Percentiles rank a stretch among this genome's conserved stretches.
phyloP scores from a whole-genome alignment of 2,888 invertebrate species.

The Geophilus truncorum region DNA sequence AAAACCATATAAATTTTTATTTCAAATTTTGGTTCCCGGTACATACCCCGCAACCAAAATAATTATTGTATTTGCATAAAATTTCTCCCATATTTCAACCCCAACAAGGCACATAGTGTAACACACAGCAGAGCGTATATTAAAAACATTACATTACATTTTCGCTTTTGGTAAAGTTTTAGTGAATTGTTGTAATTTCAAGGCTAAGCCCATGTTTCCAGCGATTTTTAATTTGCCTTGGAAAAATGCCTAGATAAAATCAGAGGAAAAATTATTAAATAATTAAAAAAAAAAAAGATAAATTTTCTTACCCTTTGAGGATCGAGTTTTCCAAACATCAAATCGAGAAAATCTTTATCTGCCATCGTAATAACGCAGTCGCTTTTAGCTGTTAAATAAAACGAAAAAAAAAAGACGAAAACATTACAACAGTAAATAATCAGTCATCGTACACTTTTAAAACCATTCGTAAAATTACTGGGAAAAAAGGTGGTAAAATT shows the following conservation, averaged over 20 bases:
- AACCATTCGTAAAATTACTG: not conserved
- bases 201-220: slow-evolving; percentile 93
- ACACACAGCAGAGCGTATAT: no score
- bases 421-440: no score
- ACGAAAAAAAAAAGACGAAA: not conserved
- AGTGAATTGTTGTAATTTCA: slow-evolving; percentile 77
- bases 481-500: no score
- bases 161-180: slow-evolving; percentile 46
- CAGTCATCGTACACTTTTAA: no score
- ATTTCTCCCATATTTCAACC: no score
- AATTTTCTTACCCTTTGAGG: slow-evolving; percentile 38
- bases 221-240: slow-evolving; percentile 85
- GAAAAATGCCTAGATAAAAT: slow-evolving; percentile 53
- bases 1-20: no score
- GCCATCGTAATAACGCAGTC: slow-evolving; percentile 84
- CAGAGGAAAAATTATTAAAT: no score
- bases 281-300: no score
- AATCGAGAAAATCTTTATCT: slow-evolving; percentile 80
- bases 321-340: slow-evolving; percentile 85
- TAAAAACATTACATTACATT: not conserved
- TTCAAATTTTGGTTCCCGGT: no score
- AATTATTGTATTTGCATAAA: no score
- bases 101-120: no score
- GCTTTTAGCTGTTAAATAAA: slow-evolving; percentile 61
- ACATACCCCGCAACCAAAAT: no score